Evolutionary conservation across 1,140 invertebrate species (phyloP).

Genomic region (Heliconius eleuchia): DNA sequence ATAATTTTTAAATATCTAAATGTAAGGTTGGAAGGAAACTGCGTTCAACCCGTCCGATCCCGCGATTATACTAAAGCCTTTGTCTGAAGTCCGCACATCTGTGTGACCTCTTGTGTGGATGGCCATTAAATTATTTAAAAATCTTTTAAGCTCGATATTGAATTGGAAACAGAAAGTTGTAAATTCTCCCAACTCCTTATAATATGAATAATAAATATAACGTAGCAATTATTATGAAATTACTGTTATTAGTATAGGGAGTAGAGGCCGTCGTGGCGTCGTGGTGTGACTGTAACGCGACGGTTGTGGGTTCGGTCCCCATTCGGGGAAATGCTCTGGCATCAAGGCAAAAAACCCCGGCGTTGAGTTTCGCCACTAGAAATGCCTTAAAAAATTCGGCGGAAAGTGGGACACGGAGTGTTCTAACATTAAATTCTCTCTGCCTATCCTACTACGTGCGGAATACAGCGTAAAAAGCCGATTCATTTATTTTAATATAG

Average conservation of each 20-base stretch:
- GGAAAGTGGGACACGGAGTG: no score
- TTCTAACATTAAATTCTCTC: no score
- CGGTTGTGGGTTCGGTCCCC: no score
- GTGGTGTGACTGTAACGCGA: no score
- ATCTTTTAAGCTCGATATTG: constrained; percentile 25
- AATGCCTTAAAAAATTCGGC: no score
- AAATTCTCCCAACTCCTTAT: neutral
- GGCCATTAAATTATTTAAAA: constrained; percentile 51
- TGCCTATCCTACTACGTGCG: no score
- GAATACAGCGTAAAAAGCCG: no score
- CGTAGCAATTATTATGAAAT: neutral
- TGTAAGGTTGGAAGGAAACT: constrained; percentile 55
- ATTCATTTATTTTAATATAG: neutral
- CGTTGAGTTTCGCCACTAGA: no score
- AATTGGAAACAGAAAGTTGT: neutral
- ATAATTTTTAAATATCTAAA: constrained; percentile 4
- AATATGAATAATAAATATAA: no score
- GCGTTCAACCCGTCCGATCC: constrained; percentile 63
- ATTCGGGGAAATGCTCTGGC: no score
- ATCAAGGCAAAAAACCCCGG: no score
- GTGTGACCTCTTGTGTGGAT: constrained; percentile 71
- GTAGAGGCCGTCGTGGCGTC: no score
- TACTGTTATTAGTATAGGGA: neutral
- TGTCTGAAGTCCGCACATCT: constrained; percentile 69
- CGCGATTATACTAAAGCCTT: constrained; percentile 59